Evolutionary conservation across 2,888 invertebrate genomes (phyloP), one percentile per base, ranked within the genome.

Genomic region (Apamea sordens): DNA sequence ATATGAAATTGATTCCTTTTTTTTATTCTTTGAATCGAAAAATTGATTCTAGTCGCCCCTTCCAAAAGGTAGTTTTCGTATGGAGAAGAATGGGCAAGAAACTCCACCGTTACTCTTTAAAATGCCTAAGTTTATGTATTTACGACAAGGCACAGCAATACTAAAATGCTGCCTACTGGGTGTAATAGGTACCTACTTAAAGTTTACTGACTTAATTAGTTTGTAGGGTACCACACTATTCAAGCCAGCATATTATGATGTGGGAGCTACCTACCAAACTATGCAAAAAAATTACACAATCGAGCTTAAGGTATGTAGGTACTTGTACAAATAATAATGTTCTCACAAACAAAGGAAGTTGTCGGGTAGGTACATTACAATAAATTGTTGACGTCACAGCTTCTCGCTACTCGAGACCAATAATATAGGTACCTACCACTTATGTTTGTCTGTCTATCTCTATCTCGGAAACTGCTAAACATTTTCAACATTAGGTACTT

Each of bases 321-420:
- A 53, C 21, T 44, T 11, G 15, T 32, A n/a, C 50, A 44, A 56
- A 56, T 71, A 56, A n/a, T 71, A 18, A 71, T 63, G 24, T 36
- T 69, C 67, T 63, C 24, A 72, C 59, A 50, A 73, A 84, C 82
- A 84, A 82, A 84, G 82, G 73, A 82, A 82, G 44, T 65, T 73
- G n/a, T 56, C 41, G 63, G 21, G n/a, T 59, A 32, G 15, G 15
- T 70, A 36, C 36, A 65, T 47, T 63, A 67, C 36, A 84, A 72
- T 78, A 73, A 68, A 82, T 72, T n/a, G 15, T 63, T 79, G 69
- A 84, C 53, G 50, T 84, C 82, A 73, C 21, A 73, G 41, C 50
- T 72, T 68, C 44, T 69, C 32, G 59, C 41, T 71, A 28, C 41
- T 41, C 24, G 61, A 50, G 56, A 68, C 13, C 41, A 56, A 24